phyloP scores from a whole-genome alignment of 2,888 invertebrate genomes.

The Macropis europaea region DNA sequence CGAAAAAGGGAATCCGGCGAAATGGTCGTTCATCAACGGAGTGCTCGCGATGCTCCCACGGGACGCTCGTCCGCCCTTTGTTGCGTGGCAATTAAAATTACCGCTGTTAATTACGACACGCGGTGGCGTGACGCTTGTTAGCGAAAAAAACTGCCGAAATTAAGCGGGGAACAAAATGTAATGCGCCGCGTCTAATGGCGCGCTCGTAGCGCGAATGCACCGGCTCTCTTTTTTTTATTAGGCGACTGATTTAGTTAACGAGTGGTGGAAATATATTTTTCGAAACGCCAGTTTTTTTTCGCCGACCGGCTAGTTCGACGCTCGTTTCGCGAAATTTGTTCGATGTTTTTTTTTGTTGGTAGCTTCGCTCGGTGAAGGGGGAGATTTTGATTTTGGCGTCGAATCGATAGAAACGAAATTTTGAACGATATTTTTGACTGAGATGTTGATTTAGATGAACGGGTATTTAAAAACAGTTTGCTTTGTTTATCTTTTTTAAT shows the following conservation, averaged over 20 bases:
- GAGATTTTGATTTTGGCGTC: no score
- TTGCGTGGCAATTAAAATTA: slow-evolving; percentile 79
- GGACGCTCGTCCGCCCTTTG: slow-evolving; percentile 77
- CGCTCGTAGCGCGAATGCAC: neutral
- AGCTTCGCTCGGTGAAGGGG: no score
- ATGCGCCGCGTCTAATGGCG: slow-evolving; percentile 70
- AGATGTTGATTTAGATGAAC: no score
- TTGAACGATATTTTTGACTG: no score
- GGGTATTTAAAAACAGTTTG: no score
- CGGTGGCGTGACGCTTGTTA: slow-evolving; percentile 67
- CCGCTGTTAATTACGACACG: slow-evolving; percentile 76
- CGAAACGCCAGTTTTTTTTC: slow-evolving; percentile 14
- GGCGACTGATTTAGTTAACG: slow-evolving; percentile 48
- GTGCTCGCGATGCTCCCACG: slow-evolving; percentile 68
- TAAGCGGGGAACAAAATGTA: slow-evolving; percentile 74
- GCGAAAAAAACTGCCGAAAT: slow-evolving; percentile 73
- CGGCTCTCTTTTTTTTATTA: neutral
- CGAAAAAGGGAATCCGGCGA: slow-evolving; percentile 59
- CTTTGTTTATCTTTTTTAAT: no score
- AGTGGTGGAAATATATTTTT: slow-evolving; percentile 45
- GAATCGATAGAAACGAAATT: no score
- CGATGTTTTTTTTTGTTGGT: neutral
- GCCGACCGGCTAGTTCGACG: slow-evolving; percentile 1
- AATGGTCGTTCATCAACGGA: slow-evolving; percentile 77
- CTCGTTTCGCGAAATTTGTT: slow-evolving; percentile 29